Evolutionary conservation across 2,113 vertebrate species (phyloP).

Genomic region (Halcyon malimbica): DNA sequence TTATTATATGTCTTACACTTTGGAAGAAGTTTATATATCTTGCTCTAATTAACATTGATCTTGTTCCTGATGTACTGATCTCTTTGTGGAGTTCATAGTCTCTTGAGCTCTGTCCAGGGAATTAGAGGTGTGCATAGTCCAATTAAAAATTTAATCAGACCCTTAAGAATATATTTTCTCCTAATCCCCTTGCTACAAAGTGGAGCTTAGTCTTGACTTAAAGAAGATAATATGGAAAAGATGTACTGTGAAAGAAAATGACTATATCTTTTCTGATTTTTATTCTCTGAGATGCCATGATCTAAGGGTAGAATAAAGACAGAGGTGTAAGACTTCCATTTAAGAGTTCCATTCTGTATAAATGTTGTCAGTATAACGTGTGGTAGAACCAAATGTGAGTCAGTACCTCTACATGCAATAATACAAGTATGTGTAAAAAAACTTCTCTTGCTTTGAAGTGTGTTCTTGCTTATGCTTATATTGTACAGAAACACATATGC

Average conservation of each 20-base stretch:
- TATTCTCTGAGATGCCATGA: background rate
- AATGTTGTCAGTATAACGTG: background rate
- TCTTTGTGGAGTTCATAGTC: background rate
- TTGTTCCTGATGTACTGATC: conserved; percentile 20
- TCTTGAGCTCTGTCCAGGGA: background rate
- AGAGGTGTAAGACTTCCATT: background rate
- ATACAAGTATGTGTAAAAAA: background rate
- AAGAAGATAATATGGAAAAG: background rate
- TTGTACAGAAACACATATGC: background rate
- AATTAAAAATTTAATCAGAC: conserved; percentile 27
- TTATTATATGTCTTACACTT: background rate
- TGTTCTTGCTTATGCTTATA: background rate
- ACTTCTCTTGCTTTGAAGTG: background rate
- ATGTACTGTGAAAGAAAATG: background rate
- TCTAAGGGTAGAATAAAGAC: background rate
- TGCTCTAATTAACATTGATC: conserved; percentile 36
- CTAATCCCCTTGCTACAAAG: background rate
- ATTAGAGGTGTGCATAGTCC: background rate
- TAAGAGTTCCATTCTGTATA: background rate
- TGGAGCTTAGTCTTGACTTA: background rate
- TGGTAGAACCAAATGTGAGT: background rate
- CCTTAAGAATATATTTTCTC: conserved; percentile 2
- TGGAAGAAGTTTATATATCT: conserved; percentile 26
- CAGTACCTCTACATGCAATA: background rate
- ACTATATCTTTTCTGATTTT: background rate